Conservation (phyloP, 2,797 vertebrate species). For the Hydrocynus forskahlii region DNA sequence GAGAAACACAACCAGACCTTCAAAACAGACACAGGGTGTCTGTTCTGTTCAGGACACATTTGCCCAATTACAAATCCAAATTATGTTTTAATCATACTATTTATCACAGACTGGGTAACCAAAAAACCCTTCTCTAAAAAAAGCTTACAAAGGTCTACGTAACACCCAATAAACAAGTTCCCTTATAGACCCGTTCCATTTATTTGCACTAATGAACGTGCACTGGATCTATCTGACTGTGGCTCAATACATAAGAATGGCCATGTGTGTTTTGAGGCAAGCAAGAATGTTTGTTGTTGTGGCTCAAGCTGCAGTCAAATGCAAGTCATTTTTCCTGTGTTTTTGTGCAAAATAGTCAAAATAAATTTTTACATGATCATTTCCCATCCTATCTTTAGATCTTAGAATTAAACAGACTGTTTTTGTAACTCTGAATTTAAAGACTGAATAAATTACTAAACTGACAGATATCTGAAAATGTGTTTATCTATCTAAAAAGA, state of each 20-base stretch:
- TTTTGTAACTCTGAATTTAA: too few species aligned
- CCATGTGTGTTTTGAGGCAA: not conserved
- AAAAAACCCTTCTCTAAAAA: not conserved
- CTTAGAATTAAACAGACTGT: too few species aligned
- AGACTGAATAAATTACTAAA: too few species aligned
- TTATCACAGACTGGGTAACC: not conserved
- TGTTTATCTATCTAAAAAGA: too few species aligned
- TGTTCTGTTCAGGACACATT: conserved; percentile 22
- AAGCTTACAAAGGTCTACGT: not conserved
- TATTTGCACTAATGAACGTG: not conserved
- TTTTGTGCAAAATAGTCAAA: too few species aligned
- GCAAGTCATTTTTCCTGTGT: too few species aligned
- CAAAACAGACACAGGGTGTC: not conserved
- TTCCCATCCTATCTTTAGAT: too few species aligned
- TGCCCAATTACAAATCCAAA: conserved; percentile 1
- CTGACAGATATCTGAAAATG: too few species aligned
- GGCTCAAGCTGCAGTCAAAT: too few species aligned
- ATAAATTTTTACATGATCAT: too few species aligned
- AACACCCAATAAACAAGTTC: not conserved
- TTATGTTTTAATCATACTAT: conserved; percentile 1
- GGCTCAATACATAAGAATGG: not conserved
- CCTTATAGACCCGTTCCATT: not conserved
- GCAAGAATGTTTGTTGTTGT: not conserved
- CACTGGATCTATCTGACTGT: not conserved
- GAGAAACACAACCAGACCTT: conserved; percentile 1